These are phyloP conservation scores for Euglossa dilemma DNA, from an alignment of 1,140 invertebrate genomes.

Conservation along the genomic window DNA sequence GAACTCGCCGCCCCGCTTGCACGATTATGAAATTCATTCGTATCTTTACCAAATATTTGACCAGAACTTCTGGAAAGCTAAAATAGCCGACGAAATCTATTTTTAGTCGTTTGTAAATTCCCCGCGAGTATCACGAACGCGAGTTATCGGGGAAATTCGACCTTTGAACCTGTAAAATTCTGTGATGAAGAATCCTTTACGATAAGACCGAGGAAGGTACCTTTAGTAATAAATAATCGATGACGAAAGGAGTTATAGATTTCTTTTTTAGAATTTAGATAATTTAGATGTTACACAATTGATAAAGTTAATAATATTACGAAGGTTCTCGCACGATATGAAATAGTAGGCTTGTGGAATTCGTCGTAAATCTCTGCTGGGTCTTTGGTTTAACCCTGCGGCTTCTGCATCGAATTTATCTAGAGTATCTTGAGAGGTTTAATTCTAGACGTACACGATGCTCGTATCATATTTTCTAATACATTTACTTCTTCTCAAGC, in stretches of 20 bases:
- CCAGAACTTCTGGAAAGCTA: background rate
- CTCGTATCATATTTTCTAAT: background rate
- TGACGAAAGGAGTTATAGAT: too few relatives aligned
- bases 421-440: background rate
- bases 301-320: too few relatives aligned
- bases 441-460: background rate
- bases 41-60: background rate
- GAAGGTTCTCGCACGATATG: too few relatives aligned
- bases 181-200: too few relatives aligned
- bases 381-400: background rate
- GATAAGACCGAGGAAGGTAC: too few relatives aligned
- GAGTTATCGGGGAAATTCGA: background rate
- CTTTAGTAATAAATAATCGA: too few relatives aligned
- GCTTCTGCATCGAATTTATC: background rate
- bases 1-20: background rate
- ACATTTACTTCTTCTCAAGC: background rate
- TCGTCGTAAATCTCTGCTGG: background rate
- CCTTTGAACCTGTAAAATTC: too few relatives aligned
- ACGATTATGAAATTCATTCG: background rate
- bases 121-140: background rate
- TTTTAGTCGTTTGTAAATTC: too few relatives aligned
- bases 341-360: background rate
- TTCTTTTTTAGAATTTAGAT: too few relatives aligned
- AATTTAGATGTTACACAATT: too few relatives aligned
- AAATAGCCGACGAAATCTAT: background rate